A percentile compares a stretch with the other conserved stretches of the same genome.
Evolutionary conservation across 2,113 vertebrate genomes (phyloP).

Genomic region (Ceuthmochares aereus): DNA sequence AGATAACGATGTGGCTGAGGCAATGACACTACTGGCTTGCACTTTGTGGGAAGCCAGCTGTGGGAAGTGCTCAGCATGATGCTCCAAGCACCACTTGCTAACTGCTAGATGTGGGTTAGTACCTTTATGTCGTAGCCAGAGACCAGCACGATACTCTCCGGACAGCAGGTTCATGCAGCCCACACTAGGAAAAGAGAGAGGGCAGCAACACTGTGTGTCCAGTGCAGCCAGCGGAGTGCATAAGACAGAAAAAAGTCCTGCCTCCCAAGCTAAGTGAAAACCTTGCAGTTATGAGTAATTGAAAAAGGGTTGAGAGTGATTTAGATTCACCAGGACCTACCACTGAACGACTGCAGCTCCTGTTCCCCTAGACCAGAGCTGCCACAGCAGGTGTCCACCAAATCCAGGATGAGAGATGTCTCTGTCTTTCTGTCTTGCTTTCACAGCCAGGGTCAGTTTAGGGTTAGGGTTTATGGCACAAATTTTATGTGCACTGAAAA

Average conservation of each 20-base stretch:
- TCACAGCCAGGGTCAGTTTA: rapidly evolving
- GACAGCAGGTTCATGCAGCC: not conserved
- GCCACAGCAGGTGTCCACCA: not conserved
- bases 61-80: not conserved
- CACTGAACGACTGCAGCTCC: not conserved
- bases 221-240: not conserved
- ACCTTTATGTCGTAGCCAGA: not conserved
- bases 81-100: not conserved
- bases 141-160: not conserved
- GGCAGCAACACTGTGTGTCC: not conserved
- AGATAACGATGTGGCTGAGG: not conserved
- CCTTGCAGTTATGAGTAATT: not conserved
- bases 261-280: not conserved
- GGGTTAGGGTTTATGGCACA: not conserved
- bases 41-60: too few relatives aligned
- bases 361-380: not conserved
- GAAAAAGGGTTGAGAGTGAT: not conserved
- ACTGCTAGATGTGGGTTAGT: not conserved
- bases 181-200: not conserved
- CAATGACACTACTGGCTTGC: not conserved
- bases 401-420: not conserved
- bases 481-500: not conserved
- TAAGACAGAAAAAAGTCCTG: not conserved
- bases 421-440: not conserved
- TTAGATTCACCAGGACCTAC: not conserved